Percentiles rank a stretch among this genome's conserved stretches.
Evolutionary conservation across 92 coral and sea anemone species (phyloP).

Genomic region (Siderastrea radians): DNA sequence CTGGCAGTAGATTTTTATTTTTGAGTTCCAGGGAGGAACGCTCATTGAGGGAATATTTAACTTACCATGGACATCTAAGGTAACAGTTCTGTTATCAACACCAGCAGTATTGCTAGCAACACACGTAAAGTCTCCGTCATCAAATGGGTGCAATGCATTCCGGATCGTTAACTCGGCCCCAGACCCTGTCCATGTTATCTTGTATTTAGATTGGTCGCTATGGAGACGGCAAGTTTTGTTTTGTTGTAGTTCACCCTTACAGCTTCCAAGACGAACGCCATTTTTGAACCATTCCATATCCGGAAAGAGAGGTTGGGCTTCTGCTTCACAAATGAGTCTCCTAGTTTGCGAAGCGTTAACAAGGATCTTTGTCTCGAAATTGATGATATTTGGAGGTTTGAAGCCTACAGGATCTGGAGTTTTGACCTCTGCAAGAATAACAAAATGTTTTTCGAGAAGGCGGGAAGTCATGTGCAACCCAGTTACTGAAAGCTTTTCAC

Average conservation of each 20-base stretch:
- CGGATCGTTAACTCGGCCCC: constrained; percentile 65
- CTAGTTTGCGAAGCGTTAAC: constrained; percentile 75
- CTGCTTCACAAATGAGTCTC: constrained; percentile 68
- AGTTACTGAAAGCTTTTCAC: too few relatives aligned
- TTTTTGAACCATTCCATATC: constrained; percentile 80
- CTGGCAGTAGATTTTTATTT: too few relatives aligned
- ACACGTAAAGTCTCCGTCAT: constrained; percentile 78
- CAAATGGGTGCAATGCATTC: constrained; percentile 77
- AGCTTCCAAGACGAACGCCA: constrained; percentile 65
- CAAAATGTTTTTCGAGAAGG: too few relatives aligned
- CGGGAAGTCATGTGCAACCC: too few relatives aligned
- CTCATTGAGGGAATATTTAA: not conserved
- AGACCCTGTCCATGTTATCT: constrained; percentile 46
- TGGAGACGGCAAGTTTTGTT: constrained; percentile 46
- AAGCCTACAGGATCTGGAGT: constrained; percentile 33
- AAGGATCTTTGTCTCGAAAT: constrained; percentile 35
- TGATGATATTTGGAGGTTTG: constrained; percentile 68
- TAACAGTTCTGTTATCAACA: constrained; percentile 41
- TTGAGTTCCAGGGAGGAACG: not conserved
- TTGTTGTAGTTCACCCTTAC: constrained; percentile 61
- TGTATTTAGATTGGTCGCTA: constrained; percentile 31
- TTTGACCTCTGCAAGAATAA: not conserved
- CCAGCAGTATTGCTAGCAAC: constrained; percentile 64
- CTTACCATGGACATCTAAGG: constrained; percentile 65
- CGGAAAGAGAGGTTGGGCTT: constrained; percentile 59